phyloP scores from a whole-genome alignment of 2,113 vertebrate genomes.

The Seriola dumerili region DNA sequence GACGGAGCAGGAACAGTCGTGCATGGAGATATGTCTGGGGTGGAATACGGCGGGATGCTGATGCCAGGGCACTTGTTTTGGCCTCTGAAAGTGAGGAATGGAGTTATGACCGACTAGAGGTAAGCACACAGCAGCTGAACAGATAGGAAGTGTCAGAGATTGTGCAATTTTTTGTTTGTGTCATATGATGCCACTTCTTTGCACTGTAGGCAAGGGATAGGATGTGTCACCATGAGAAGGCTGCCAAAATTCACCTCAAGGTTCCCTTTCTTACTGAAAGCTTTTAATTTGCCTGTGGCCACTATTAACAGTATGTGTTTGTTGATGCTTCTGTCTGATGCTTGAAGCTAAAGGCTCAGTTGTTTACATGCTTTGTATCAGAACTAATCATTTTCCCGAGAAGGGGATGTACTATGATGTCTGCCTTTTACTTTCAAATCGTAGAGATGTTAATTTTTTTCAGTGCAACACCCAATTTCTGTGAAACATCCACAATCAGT shows the following conservation, averaged over 20 bases:
- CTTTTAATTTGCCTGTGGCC: background rate
- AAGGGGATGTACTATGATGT: background rate
- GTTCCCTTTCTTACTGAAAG: background rate
- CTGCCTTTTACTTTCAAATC: background rate
- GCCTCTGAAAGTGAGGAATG: slow-evolving; percentile 83
- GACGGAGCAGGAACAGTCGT: slow-evolving; percentile 90
- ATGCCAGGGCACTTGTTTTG: slow-evolving; percentile 83
- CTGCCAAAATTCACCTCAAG: background rate
- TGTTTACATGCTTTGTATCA: slow-evolving; percentile 13
- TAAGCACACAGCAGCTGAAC: slow-evolving; percentile 68
- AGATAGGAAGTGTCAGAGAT: background rate
- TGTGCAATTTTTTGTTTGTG: background rate
- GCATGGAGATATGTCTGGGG: slow-evolving; percentile 94
- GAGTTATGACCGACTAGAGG: slow-evolving; percentile 91
- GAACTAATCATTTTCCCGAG: background rate
- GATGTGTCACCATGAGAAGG: slow-evolving; percentile 1
- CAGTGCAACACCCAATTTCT: background rate
- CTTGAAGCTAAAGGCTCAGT: background rate
- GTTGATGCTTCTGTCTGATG: background rate
- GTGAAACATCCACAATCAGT: background rate
- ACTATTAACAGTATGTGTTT: background rate
- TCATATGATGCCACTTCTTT: slow-evolving; percentile 21
- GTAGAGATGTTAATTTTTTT: background rate
- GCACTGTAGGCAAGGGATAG: background rate
- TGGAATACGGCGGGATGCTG: slow-evolving; percentile 88